A percentile compares a stretch with the other conserved stretches of the same genome.
Evolutionary conservation across 1,140 invertebrate genomes (phyloP).

Genomic region (Cotesia glomerata): DNA sequence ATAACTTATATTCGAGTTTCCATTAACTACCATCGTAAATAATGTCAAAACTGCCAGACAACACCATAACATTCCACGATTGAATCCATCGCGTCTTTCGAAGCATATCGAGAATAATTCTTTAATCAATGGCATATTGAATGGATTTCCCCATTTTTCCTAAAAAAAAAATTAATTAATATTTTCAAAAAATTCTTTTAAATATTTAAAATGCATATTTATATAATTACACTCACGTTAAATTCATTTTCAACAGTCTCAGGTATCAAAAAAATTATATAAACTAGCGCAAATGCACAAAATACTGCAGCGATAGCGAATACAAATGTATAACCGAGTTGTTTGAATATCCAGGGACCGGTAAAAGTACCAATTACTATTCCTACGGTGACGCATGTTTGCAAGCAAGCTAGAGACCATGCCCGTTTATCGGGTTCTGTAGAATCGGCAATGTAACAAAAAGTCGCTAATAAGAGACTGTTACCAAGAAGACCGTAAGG

Average conservation of each 20-base stretch:
- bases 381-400: slow-evolving; percentile 66
- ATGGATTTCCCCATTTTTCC: slow-evolving; percentile 58
- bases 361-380: slow-evolving; percentile 65
- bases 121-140: slow-evolving; percentile 66
- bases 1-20: slow-evolving; percentile 65
- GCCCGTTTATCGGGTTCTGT: slow-evolving; percentile 65
- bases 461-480: slow-evolving; percentile 66
- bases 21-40: slow-evolving; percentile 66
- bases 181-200: background rate
- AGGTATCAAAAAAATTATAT: slow-evolving; percentile 47
- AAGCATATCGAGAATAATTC: slow-evolving; percentile 69
- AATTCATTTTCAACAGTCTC: slow-evolving; percentile 37
- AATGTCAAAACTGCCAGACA: slow-evolving; percentile 66
- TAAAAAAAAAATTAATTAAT: slow-evolving; percentile 39
- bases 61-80: slow-evolving; percentile 68
- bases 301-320: slow-evolving; percentile 49
- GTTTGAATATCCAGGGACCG: slow-evolving; percentile 63
- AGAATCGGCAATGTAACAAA: slow-evolving; percentile 71
- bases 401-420: slow-evolving; percentile 67
- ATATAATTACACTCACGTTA: slow-evolving; percentile 16
- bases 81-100: slow-evolving; percentile 66
- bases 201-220: background rate
- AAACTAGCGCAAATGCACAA: slow-evolving; percentile 49
- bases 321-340: slow-evolving; percentile 58
- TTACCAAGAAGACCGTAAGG: slow-evolving; percentile 69